Evolutionary conservation across 2,888 invertebrate species (phyloP), one percentile per base, ranked within the genome.

Genomic region (Coelopa pilipes): DNA sequence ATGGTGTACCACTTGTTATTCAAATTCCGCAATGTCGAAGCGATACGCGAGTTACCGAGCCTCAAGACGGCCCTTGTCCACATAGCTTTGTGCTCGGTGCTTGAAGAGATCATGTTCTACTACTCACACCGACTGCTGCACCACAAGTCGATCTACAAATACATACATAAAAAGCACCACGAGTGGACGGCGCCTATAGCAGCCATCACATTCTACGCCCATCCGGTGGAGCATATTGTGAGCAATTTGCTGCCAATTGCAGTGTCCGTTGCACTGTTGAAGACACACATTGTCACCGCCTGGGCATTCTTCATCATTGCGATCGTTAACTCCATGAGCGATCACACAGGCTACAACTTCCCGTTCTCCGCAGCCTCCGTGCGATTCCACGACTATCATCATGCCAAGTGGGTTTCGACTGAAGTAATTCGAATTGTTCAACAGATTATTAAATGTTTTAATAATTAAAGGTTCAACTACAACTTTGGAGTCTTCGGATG

Each of bases 161-260:
- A 91, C 82, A 92, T 95, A 77, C 95, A 96, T 87, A 96, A 96
- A 86, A 90, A 92, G 80, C 95, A 96, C 84, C 95, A 96, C 81
- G 94, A 95, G 85, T 96, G 95, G 95, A 94, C 93, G 0, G 92
- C 95, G 0, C 95, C 95, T 0, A 91, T 95, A 66, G 93, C 95
- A 0, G 91, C 94, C 2, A 92, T 93, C 0, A 92, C 93, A 1
- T 88, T 94, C 57, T 95, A 95, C 84, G 92, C 93, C 77, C 94
- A 95, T 87, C 94, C 95, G 0, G 81, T 93, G 46, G 91, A 92
- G 81, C 94, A 95, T 84, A 87, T 93, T 65, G 87, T 94, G 75
- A 92, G 93, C 57, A 95, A 95, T 87, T 82, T 94, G 76, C 75
- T 94, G 67, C 95, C 95, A 7, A 92, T 93, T 1, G 90, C 93